phyloP scores from a whole-genome alignment of 2,797 vertebrate genomes.

The Squalus acanthias region DNA sequence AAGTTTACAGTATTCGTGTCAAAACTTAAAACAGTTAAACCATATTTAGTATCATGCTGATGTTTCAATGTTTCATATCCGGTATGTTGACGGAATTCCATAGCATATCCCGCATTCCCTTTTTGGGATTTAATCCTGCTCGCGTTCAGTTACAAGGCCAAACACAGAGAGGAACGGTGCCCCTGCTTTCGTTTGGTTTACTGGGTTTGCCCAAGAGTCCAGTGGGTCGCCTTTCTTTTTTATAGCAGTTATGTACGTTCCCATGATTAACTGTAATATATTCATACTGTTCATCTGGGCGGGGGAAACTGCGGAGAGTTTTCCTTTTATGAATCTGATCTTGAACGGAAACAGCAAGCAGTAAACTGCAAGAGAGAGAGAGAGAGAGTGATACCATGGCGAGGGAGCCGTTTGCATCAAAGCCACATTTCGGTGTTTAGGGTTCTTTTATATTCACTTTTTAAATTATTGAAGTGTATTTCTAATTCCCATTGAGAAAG shows the following conservation, averaged over 20 bases:
- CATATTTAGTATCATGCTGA: slow-evolving; percentile 89
- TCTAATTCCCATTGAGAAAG: background rate
- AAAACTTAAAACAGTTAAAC: slow-evolving; percentile 60
- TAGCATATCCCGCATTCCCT: slow-evolving; percentile 70
- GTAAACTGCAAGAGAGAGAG: background rate
- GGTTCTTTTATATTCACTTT: background rate
- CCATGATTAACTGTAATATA: slow-evolving; percentile 61
- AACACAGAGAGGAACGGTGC: background rate
- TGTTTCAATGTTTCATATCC: slow-evolving; percentile 66
- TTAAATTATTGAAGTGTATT: background rate
- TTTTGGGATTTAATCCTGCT: slow-evolving; percentile 60
- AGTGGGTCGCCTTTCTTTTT: slow-evolving; percentile 16
- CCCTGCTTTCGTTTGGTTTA: slow-evolving; percentile 39
- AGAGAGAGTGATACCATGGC: background rate
- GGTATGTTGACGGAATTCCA: slow-evolving; percentile 81
- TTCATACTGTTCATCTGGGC: slow-evolving; percentile 67
- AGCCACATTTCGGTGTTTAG: background rate
- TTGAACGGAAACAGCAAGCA: background rate
- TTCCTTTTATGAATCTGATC: background rate
- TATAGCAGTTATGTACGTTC: background rate
- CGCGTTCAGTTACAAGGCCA: background rate
- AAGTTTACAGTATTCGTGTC: background rate
- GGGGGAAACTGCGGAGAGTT: background rate
- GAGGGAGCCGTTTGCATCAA: background rate
- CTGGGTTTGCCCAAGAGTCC: slow-evolving; percentile 61